Percentiles rank a stretch among this genome's conserved stretches.
These are phyloP conservation scores for Ariopsis seemanni DNA, from an alignment of 2,113 vertebrate species.

Conservation along the genomic window DNA sequence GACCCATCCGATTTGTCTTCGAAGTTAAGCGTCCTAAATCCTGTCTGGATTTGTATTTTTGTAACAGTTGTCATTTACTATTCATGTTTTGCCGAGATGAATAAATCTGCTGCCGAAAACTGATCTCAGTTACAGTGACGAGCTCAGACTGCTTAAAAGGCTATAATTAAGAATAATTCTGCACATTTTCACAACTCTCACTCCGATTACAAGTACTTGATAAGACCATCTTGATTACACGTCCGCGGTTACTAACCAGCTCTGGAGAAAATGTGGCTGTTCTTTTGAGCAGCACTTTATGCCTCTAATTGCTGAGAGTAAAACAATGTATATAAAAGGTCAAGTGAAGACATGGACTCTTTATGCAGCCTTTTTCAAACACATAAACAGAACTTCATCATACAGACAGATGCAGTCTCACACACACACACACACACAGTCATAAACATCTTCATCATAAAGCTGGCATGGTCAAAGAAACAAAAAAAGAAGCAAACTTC, in stretches of 20 bases:
- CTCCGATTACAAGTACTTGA: neutral
- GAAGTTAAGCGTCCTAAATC: neutral
- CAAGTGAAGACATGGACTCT: neutral
- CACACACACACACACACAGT: neutral
- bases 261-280: neutral
- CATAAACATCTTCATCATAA: slow-evolving; percentile 12
- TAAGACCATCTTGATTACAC: neutral
- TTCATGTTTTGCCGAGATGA: too few species aligned
- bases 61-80: neutral
- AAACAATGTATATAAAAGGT: neutral
- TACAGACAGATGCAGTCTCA: slow-evolving; percentile 6
- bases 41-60: neutral
- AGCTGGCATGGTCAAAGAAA: neutral
- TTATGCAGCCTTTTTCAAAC: neutral
- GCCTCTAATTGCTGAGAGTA: neutral
- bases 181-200: neutral
- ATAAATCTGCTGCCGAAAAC: neutral
- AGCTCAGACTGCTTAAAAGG: neutral
- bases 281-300: neutral
- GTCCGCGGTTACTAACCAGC: neutral
- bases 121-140: neutral
- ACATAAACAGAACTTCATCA: slow-evolving; percentile 11
- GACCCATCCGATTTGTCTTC: neutral
- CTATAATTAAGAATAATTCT: neutral
- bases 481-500: neutral